These are phyloP conservation scores for Lethrus apterus DNA, from an alignment of 1,140 invertebrate genomes.

Conservation along the genomic window DNA sequence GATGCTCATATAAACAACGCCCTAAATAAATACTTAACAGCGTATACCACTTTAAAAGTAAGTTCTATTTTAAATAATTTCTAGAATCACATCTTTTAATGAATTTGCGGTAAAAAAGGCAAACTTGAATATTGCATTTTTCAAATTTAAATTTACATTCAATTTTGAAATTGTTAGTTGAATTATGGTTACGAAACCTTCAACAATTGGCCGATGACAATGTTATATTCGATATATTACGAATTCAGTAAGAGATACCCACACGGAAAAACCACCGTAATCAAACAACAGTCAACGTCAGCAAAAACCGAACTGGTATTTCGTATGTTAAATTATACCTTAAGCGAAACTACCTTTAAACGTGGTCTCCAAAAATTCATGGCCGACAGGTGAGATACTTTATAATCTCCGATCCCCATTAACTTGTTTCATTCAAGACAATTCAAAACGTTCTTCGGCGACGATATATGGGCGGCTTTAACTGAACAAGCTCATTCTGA, in stretches of 20 bases:
- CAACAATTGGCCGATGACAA: constrained; percentile 68
- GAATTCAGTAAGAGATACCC: constrained; percentile 66
- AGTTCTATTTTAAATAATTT: constrained; percentile 23
- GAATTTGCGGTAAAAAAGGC: no score
- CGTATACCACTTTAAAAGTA: constrained; percentile 57
- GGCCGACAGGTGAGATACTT: constrained; percentile 46
- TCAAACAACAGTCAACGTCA: constrained; percentile 61
- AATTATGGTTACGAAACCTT: constrained; percentile 58
- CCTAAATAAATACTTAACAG: constrained; percentile 63
- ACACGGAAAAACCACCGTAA: constrained; percentile 61
- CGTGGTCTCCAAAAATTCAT: constrained; percentile 66
- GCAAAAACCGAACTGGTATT: constrained; percentile 81
- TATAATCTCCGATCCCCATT: not conserved
- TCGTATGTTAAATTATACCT: constrained; percentile 84
- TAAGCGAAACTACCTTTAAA: constrained; percentile 72
- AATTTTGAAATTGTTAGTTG: constrained; percentile 42
- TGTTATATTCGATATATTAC: constrained; percentile 65
- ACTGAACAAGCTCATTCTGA: constrained; percentile 57
- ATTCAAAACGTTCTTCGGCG: constrained; percentile 66
- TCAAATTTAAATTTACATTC: not conserved
- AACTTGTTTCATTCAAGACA: constrained; percentile 41
- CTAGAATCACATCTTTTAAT: constrained; percentile 1
- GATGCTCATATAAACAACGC: constrained; percentile 65
- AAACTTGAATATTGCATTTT: no score
- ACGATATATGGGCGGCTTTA: constrained; percentile 74